These are phyloP conservation scores for Sebastolobus alascanus DNA, from an alignment of 2,797 vertebrate genomes.

Conservation along the genomic window DNA sequence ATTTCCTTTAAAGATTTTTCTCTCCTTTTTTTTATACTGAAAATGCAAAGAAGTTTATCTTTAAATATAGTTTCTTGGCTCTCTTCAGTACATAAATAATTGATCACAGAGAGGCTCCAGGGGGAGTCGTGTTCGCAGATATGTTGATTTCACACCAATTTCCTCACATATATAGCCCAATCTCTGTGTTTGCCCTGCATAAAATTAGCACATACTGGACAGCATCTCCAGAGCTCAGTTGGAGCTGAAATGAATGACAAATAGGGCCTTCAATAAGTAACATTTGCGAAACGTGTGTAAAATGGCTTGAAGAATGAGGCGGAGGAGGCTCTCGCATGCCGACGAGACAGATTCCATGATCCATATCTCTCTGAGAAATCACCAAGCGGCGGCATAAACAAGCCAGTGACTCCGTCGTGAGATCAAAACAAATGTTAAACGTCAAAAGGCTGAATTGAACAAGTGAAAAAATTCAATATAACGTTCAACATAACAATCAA, in stretches of 20 bases:
- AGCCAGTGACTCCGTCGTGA: slow-evolving; percentile 11
- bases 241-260: slow-evolving; percentile 48
- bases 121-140: slow-evolving; percentile 66
- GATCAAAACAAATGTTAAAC: slow-evolving; percentile 54
- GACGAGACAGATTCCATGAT: slow-evolving; percentile 37
- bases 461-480: slow-evolving; percentile 41
- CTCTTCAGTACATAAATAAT: slow-evolving; percentile 77
- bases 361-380: slow-evolving; percentile 47
- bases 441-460: slow-evolving; percentile 38
- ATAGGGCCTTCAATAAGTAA: slow-evolving; percentile 26
- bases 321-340: slow-evolving; percentile 9
- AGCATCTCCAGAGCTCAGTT: slow-evolving; percentile 46
- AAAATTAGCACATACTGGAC: slow-evolving; percentile 71
- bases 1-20: slow-evolving; percentile 68
- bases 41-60: slow-evolving; percentile 67
- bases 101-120: slow-evolving; percentile 71
- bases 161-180: slow-evolving; percentile 65
- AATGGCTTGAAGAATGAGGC: slow-evolving; percentile 27
- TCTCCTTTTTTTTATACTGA: not conserved
- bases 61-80: slow-evolving; percentile 77
- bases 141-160: slow-evolving; percentile 79
- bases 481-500: slow-evolving; percentile 51
- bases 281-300: slow-evolving; percentile 31
- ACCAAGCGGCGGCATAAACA: slow-evolving; percentile 27
- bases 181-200: slow-evolving; percentile 73